phyloP scores from a whole-genome alignment of 2,113 vertebrate genomes.

The Ursus arctos region DNA sequence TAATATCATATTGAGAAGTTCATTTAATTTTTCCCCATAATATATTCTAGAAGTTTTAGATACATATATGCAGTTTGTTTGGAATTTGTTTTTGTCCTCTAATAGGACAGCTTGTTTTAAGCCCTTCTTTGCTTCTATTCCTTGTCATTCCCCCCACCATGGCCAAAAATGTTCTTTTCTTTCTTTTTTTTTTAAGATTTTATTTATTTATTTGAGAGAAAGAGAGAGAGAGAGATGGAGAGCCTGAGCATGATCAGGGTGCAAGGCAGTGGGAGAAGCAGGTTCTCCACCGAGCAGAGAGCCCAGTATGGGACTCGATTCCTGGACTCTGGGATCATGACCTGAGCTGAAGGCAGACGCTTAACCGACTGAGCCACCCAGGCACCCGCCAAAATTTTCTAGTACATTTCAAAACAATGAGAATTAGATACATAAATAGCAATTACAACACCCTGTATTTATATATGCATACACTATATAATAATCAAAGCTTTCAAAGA shows the following conservation, averaged over 20 bases:
- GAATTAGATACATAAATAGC: neutral
- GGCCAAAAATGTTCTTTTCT: no score
- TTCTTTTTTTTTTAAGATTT: no score
- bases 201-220: neutral
- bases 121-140: slow-evolving; percentile 39
- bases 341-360: no score
- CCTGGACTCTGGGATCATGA: no score
- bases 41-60: neutral
- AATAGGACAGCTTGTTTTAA: neutral
- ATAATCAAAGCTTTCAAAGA: neutral
- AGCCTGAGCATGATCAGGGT: neutral
- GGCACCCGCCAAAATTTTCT: neutral
- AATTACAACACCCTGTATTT: neutral
- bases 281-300: neutral
- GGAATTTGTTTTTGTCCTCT: neutral
- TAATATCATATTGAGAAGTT: slow-evolving; percentile 42
- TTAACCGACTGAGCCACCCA: no score
- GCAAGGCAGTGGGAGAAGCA: neutral
- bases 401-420: slow-evolving; percentile 42
- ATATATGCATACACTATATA: neutral
- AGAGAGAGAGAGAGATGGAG: neutral
- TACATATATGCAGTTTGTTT: neutral
- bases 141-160: neutral
- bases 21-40: slow-evolving; percentile 56
- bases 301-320: no score